Evolutionary conservation across 2,797 vertebrate species (phyloP), one percentile per base, ranked within the genome.

Genomic region (Lepidocolaptes lacrymiger): DNA sequence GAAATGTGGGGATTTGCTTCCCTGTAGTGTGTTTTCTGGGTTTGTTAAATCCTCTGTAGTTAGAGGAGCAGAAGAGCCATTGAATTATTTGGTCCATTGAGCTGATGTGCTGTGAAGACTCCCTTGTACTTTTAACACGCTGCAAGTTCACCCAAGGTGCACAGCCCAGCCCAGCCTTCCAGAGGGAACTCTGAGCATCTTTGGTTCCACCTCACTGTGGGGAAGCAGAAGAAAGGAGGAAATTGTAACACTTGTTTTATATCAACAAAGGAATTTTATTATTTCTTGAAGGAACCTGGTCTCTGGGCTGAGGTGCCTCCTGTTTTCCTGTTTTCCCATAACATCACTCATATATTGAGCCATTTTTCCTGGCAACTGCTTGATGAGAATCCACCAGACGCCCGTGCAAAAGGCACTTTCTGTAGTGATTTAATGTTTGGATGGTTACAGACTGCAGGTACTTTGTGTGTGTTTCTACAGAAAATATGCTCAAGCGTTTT

Each of bases 151-250:
- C 32, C 78, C 37, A 3, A 81, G 73, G 62, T 41, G 76, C 69
- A 26, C 24, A 54, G 63, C 55, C 51, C 28, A 14, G 41, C 13
- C n/a, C 79, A 12, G 1, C 7, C 2, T 12, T 46, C 43, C 39
- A 0, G 52, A 41, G 74, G 61, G 59, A 73, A 26, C 2, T 2
- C 9, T 32, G 62, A 1, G 1, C 1, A 5, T 15, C 46, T 67
- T 24, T 3, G 0, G 21, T 39, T 67, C 54, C 20, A 5, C 0
- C 0, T 37, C 83, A 28, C 51, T 3, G 0, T 0, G 2, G 51
- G 34, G 36, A 30, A 23, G 23, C 23, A 23, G 52, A n/a, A 51
- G 49, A 39, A 37, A 52, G 66, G 77, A 78, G 28, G 30, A 61
- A 85, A 17, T 51, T 27, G 14, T 51, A 44, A 17, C 7, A 14